Conservation (phyloP, 2,888 invertebrate species). For the Melieria picta region DNA sequence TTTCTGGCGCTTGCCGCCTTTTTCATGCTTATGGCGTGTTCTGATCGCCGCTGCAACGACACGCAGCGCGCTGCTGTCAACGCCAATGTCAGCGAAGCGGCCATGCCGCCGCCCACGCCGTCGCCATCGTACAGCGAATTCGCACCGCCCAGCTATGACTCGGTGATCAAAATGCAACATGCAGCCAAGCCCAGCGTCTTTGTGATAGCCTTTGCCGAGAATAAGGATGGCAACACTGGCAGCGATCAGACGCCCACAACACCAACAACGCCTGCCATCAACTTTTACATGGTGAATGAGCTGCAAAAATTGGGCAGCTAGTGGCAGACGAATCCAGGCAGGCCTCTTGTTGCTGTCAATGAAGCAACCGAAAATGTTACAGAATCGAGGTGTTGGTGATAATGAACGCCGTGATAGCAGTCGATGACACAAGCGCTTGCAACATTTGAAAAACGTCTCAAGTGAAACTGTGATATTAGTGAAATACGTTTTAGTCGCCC, state of each 20-base stretch:
- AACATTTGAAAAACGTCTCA: too few species aligned
- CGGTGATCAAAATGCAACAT: constrained; percentile 60
- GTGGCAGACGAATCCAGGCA: constrained; percentile 6
- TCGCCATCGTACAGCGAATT: constrained; percentile 65
- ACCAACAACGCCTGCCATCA: constrained; percentile 44
- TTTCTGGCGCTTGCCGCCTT: constrained; percentile 64
- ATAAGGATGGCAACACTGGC: constrained; percentile 6
- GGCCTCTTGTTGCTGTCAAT: too few species aligned
- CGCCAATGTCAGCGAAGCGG: constrained; percentile 43
- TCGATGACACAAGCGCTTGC: too few species aligned
- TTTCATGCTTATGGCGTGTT: constrained; percentile 65
- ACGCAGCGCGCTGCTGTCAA: constrained; percentile 38
- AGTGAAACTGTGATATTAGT: too few species aligned
- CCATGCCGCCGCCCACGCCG: constrained; percentile 60
- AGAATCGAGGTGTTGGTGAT: too few species aligned
- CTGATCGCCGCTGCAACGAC: constrained; percentile 58
- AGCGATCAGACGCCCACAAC: constrained; percentile 29
- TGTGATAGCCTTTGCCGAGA: constrained; percentile 56
- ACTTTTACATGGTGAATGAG: constrained; percentile 59
- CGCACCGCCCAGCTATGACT: constrained; percentile 64
- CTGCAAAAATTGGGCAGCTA: constrained; percentile 51
- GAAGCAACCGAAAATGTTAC: too few species aligned
- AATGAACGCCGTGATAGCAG: too few species aligned
- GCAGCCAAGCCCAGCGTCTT: constrained; percentile 56
- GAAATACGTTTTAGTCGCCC: too few species aligned